Percentiles rank a stretch among this genome's conserved stretches.
phyloP scores from a whole-genome alignment of 2,888 invertebrate genomes.

The Mythimna lalbum region DNA sequence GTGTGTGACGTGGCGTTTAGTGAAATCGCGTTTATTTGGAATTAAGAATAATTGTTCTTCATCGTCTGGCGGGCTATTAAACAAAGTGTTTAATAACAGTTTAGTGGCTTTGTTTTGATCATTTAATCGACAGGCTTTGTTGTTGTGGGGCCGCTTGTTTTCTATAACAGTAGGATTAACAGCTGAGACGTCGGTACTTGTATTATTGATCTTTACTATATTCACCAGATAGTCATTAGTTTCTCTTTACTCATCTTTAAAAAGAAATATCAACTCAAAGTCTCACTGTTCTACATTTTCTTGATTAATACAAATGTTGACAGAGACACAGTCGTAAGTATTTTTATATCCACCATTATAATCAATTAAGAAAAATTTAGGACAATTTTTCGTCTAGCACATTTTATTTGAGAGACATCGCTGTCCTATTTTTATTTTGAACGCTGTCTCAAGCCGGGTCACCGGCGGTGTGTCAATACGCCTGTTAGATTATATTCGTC shows the following conservation, averaged over 20 bases:
- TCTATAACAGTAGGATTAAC: background rate
- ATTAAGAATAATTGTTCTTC: slow-evolving; percentile 81
- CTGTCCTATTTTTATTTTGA: slow-evolving; percentile 51
- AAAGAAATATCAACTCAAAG: background rate
- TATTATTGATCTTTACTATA: background rate
- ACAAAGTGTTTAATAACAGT: slow-evolving; percentile 70
- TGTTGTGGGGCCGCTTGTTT: background rate
- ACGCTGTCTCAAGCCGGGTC: slow-evolving; percentile 38
- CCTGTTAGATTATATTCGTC: slow-evolving; percentile 69
- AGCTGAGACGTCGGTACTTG: background rate
- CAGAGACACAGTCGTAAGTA: slow-evolving; percentile 11
- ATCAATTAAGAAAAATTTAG: slow-evolving; percentile 37
- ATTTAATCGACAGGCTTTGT: slow-evolving; percentile 40
- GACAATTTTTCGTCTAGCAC: slow-evolving; percentile 34
- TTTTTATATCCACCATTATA: slow-evolving; percentile 32
- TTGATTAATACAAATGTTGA: slow-evolving; percentile 3
- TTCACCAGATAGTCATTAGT: too few relatives aligned
- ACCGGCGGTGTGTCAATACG: slow-evolving; percentile 55
- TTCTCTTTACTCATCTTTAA: background rate
- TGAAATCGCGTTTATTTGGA: slow-evolving; percentile 81
- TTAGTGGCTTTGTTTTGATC: slow-evolving; percentile 64
- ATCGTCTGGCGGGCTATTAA: slow-evolving; percentile 73
- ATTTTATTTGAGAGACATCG: slow-evolving; percentile 29
- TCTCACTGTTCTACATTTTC: slow-evolving; percentile 5
- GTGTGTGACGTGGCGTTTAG: slow-evolving; percentile 64